Evolutionary conservation across 2,888 invertebrate genomes (phyloP).

Genomic region (Epicampocera succincta): DNA sequence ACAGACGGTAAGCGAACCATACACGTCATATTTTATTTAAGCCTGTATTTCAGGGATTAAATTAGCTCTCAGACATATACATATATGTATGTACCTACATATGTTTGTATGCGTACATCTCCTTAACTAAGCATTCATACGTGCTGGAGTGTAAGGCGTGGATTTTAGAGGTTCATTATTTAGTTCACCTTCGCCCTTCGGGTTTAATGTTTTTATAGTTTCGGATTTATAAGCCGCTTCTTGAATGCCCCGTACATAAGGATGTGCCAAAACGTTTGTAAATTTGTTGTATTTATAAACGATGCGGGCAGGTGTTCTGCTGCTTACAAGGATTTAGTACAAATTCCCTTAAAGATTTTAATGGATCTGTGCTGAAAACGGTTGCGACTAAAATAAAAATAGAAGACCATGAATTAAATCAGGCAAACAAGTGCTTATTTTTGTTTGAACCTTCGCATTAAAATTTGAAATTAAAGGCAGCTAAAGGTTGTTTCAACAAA

Average conservation of each 20-base stretch:
- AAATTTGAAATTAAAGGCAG: too few species aligned
- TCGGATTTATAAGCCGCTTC: slow-evolving; percentile 17
- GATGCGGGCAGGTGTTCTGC: slow-evolving; percentile 28
- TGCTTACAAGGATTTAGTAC: slow-evolving; percentile 13
- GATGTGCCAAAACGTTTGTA: background rate
- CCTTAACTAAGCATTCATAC: slow-evolving; percentile 33
- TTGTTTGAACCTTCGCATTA: too few species aligned
- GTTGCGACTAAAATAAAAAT: background rate
- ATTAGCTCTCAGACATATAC: slow-evolving; percentile 27
- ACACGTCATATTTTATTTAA: slow-evolving; percentile 33
- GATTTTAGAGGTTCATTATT: slow-evolving; percentile 68
- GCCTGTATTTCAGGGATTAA: slow-evolving; percentile 43
- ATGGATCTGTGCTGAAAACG: background rate
- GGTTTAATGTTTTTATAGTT: slow-evolving; percentile 31
- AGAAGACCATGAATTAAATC: slow-evolving; percentile 37
- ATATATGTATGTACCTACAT: too few species aligned
- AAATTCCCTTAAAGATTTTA: slow-evolving; percentile 27
- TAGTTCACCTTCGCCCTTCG: slow-evolving; percentile 54
- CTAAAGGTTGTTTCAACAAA: too few species aligned
- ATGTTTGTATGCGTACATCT: too few species aligned
- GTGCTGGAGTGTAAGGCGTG: slow-evolving; percentile 60
- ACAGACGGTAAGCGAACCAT: background rate
- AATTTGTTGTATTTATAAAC: background rate
- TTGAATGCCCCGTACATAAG: background rate
- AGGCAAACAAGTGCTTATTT: background rate